phyloP scores from a whole-genome alignment of 2,797 vertebrate species.

The Melanotaenia boesemani region DNA sequence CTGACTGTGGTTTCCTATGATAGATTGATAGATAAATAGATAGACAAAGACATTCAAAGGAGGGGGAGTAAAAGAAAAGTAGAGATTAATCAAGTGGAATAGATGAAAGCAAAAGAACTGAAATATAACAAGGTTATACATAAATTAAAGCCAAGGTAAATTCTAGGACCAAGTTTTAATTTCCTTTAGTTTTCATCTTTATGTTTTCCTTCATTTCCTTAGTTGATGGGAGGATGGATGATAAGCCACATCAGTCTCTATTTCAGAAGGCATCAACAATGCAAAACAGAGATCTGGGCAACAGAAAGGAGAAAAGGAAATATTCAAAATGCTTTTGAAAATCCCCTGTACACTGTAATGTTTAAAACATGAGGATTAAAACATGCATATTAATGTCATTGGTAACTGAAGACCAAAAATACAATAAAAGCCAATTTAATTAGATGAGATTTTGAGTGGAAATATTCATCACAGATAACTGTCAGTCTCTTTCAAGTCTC shows the following conservation, averaged over 20 bases:
- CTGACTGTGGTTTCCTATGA: slow-evolving; percentile 96
- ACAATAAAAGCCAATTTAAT: slow-evolving; percentile 92
- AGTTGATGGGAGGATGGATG: slow-evolving; percentile 67
- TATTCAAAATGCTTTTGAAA: slow-evolving; percentile 81
- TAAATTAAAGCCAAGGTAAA: slow-evolving; percentile 66
- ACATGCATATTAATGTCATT: slow-evolving; percentile 90
- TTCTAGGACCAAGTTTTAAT: slow-evolving; percentile 77
- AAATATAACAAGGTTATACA: slow-evolving; percentile 49
- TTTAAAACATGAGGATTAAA: slow-evolving; percentile 86
- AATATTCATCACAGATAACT: slow-evolving; percentile 89
- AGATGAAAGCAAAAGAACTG: slow-evolving; percentile 14
- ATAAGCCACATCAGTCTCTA: slow-evolving; percentile 76
- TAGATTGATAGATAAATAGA: slow-evolving; percentile 17
- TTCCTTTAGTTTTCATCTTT: slow-evolving; percentile 69
- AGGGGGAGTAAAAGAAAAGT: background rate
- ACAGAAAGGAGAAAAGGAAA: slow-evolving; percentile 38
- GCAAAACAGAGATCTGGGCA: slow-evolving; percentile 70
- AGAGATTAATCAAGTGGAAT: slow-evolving; percentile 21
- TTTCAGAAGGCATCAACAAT: slow-evolving; percentile 72
- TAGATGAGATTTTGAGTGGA: slow-evolving; percentile 90
- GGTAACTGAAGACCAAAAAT: slow-evolving; percentile 88
- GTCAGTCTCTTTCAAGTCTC: slow-evolving; percentile 83
- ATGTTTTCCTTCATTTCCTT: slow-evolving; percentile 68
- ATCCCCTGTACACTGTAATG: slow-evolving; percentile 78
- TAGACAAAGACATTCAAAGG: slow-evolving; percentile 1